Percentiles rank a stretch among this genome's conserved stretches.
These are phyloP conservation scores for Sebastes ruberrimus DNA, from an alignment of 2,797 vertebrate genomes.

Conservation along the genomic window DNA sequence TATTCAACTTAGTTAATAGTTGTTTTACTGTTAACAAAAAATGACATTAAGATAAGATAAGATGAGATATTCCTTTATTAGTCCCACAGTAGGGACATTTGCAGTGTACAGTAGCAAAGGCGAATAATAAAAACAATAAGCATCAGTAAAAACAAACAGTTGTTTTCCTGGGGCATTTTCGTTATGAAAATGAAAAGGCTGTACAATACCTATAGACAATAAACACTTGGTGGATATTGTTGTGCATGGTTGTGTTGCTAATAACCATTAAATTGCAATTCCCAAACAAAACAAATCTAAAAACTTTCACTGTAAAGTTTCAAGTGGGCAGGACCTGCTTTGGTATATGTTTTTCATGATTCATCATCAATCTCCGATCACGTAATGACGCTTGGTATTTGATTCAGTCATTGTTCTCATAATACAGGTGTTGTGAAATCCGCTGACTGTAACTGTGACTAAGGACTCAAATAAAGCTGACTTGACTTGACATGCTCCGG, in stretches of 20 bases:
- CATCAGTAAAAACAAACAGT: neutral
- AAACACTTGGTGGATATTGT: neutral
- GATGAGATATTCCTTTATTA: too few relatives aligned
- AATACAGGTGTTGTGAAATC: constrained; percentile 49
- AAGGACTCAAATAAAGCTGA: constrained; percentile 31
- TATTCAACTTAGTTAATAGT: too few relatives aligned
- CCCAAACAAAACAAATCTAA: neutral
- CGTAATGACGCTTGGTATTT: neutral
- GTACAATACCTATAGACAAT: neutral
- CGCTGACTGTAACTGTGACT: constrained; percentile 47
- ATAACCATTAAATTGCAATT: neutral
- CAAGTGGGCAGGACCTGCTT: neutral
- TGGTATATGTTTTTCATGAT: constrained; percentile 1
- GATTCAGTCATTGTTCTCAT: constrained; percentile 28
- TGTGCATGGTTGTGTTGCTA: neutral
- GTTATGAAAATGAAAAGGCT: neutral
- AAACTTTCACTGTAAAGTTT: neutral
- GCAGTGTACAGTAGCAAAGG: too few relatives aligned
- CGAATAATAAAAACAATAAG: too few relatives aligned
- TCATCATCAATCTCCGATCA: constrained; percentile 11
- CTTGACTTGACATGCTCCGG: constrained; percentile 59
- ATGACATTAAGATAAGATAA: too few relatives aligned
- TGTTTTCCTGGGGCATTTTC: neutral
- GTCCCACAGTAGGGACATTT: too few relatives aligned
- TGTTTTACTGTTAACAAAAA: too few relatives aligned